phyloP scores from a whole-genome alignment of 2,888 invertebrate genomes.

The Rhingia rostrata region DNA sequence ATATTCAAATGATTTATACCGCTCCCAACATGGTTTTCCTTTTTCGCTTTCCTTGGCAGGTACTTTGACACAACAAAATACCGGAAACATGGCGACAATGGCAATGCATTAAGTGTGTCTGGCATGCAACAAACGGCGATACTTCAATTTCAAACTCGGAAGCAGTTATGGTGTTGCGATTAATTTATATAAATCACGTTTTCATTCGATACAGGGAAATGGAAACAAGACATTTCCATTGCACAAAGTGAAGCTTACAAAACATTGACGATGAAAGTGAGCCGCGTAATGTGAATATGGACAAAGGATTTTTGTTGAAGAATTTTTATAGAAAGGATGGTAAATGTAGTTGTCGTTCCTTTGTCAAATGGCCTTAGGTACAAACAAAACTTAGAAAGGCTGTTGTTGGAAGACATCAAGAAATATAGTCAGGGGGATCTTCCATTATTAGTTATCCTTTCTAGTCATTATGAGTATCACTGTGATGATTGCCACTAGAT shows the following conservation, averaged over 20 bases:
- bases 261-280: neutral
- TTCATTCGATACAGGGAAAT: neutral
- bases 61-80: conserved; percentile 43
- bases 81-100: conserved; percentile 55
- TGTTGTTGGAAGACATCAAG: no score
- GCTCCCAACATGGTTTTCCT: conserved; percentile 45
- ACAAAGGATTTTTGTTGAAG: neutral
- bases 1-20: conserved; percentile 51
- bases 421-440: no score
- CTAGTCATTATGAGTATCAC: no score
- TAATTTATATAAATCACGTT: conserved; percentile 55
- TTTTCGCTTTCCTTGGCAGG: conserved; percentile 38
- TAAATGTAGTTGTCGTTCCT: no score
- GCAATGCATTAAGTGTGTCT: conserved; percentile 59
- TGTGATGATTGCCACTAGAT: no score
- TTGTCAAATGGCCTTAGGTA: no score
- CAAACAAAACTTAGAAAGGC: no score
- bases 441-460: no score
- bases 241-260: neutral
- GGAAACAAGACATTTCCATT: conserved; percentile 31
- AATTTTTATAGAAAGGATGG: no score
- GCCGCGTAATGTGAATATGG: neutral
- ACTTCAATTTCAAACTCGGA: conserved; percentile 48
- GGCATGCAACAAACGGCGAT: conserved; percentile 57
- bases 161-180: conserved; percentile 53